Percentiles rank a stretch among this genome's conserved stretches.
Evolutionary conservation across 2,113 vertebrate genomes (phyloP).

Genomic region (Empidonax traillii): DNA sequence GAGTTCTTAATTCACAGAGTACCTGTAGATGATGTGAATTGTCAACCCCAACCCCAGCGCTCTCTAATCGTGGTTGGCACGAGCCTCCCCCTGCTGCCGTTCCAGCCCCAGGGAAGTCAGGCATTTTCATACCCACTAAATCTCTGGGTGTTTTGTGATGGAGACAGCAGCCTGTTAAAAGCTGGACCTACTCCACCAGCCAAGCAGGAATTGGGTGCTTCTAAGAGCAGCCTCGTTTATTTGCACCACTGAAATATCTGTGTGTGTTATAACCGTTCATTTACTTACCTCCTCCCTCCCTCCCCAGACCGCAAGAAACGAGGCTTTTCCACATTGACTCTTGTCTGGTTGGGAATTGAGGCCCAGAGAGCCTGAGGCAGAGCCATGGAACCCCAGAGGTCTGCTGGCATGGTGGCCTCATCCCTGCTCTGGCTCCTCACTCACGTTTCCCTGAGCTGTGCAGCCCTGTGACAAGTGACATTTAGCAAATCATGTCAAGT

Average conservation of each 20-base stretch:
- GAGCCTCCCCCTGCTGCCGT: neutral
- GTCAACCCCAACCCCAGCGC: neutral
- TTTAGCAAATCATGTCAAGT: neutral
- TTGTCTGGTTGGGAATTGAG: neutral
- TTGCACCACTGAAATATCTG: neutral
- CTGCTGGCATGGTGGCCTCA: rapidly evolving
- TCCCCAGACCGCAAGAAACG: neutral
- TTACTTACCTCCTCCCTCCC: neutral
- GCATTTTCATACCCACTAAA: neutral
- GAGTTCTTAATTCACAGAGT: rapidly evolving
- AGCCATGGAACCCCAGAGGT: rapidly evolving
- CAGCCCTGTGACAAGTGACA: neutral
- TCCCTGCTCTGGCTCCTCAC: rapidly evolving
- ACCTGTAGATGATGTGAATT: neutral
- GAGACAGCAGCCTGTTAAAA: neutral
- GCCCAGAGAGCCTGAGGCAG: neutral
- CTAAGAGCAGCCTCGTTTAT: neutral
- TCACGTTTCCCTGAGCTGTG: neutral
- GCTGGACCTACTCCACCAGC: neutral
- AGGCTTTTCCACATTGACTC: neutral
- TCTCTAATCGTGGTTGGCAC: neutral
- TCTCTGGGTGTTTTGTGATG: neutral
- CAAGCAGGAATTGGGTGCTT: neutral
- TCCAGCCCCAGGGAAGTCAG: neutral
- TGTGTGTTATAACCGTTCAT: neutral